phyloP scores from a whole-genome alignment of 2,888 invertebrate genomes.

The Pilophorus perplexus region DNA sequence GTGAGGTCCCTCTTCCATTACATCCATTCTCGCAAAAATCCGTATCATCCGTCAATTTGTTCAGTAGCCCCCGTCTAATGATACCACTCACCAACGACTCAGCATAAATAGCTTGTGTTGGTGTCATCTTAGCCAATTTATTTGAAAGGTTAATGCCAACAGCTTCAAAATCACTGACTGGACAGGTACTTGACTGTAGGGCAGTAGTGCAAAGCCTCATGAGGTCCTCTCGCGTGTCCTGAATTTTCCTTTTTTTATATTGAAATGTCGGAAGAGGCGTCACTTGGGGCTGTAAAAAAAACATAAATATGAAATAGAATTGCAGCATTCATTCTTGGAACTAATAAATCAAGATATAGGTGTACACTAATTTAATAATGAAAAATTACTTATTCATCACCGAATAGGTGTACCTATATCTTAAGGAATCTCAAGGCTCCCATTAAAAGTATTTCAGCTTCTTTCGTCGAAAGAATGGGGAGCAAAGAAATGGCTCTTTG shows the following conservation, averaged over 20 bases:
- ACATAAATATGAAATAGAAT: not conserved
- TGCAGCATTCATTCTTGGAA: no score
- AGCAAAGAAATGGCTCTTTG: not conserved
- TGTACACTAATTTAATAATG: no score
- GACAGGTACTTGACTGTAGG: not conserved
- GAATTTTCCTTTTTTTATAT: not conserved
- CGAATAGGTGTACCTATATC: not conserved
- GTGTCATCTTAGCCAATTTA: conserved; percentile 29
- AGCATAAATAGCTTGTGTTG: conserved; percentile 18
- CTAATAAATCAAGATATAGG: no score
- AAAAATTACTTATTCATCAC: no score
- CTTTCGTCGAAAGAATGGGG: no score
- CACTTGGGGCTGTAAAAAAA: conserved; percentile 3
- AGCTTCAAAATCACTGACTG: conserved; percentile 28
- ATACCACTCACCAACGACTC: conserved; percentile 26
- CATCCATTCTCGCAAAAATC: conserved; percentile 3
- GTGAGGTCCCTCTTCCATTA: not conserved
- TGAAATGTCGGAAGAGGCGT: not conserved
- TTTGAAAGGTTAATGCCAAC: conserved; percentile 32
- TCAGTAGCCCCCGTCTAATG: conserved; percentile 11
- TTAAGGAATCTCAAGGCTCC: no score
- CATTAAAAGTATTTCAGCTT: no score
- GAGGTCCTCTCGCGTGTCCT: not conserved
- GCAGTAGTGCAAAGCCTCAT: conserved; percentile 7
- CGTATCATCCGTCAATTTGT: conserved; percentile 14